Evolutionary conservation across 2,113 vertebrate species (phyloP).

Genomic region (Nothobranchius furzeri): DNA sequence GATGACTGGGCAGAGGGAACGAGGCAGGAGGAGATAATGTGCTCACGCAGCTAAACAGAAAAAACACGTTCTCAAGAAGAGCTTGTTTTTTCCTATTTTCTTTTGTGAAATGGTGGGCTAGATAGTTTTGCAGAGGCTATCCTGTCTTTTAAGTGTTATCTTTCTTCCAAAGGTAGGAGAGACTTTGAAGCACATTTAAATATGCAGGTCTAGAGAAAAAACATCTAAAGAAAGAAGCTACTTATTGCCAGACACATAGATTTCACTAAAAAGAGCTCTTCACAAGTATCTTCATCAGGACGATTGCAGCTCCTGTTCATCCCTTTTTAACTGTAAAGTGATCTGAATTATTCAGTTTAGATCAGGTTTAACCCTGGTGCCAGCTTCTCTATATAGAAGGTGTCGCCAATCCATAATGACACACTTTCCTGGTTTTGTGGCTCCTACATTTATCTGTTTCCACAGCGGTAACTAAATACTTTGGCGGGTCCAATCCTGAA

Average conservation of each 20-base stretch:
- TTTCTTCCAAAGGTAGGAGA: background rate
- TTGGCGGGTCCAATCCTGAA: background rate
- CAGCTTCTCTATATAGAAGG: background rate
- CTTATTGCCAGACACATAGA: background rate
- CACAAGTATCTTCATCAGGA: slow-evolving; percentile 1
- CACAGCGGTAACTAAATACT: background rate
- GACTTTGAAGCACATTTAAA: slow-evolving; percentile 4
- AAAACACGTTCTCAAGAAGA: slow-evolving; percentile 9
- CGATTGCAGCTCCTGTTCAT: slow-evolving; percentile 13
- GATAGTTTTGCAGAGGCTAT: background rate
- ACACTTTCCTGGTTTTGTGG: background rate
- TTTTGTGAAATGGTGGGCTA: background rate
- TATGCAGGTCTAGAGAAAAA: background rate
- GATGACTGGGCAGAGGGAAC: slow-evolving; percentile 30
- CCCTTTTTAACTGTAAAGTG: slow-evolving; percentile 3
- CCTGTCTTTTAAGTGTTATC: background rate
- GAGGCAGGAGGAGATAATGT: slow-evolving; percentile 46
- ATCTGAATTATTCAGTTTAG: slow-evolving; percentile 1
- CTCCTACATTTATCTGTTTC: background rate
- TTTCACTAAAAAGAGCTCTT: slow-evolving; percentile 12
- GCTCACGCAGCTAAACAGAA: slow-evolving; percentile 32
- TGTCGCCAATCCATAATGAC: background rate
- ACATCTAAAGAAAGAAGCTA: slow-evolving; percentile 1
- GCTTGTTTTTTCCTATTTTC: background rate
- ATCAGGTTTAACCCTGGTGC: background rate